phyloP scores from a whole-genome alignment of 2,113 vertebrate species.

The Elanoides forficatus region DNA sequence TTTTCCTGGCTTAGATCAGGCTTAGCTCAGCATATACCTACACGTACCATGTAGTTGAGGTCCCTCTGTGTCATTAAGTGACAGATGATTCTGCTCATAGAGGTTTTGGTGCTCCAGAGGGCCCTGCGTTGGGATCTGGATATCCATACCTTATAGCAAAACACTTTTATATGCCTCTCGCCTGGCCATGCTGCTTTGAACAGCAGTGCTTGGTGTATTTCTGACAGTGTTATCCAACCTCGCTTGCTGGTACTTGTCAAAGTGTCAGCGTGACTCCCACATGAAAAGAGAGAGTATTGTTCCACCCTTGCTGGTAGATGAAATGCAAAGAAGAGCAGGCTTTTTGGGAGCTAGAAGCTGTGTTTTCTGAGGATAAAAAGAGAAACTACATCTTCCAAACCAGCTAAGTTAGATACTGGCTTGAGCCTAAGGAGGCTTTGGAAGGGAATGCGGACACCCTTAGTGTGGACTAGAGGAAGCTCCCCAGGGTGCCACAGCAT shows the following conservation, averaged over 20 bases:
- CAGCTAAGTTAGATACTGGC: neutral
- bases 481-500: neutral
- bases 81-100: neutral
- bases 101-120: neutral
- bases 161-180: rapidly evolving
- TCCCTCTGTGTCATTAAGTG: neutral
- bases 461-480: neutral
- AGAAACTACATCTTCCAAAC: neutral
- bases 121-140: neutral
- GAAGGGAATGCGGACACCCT: neutral
- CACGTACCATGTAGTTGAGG: rapidly evolving
- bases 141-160: neutral
- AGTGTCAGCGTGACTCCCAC: neutral
- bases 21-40: too few species aligned
- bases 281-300: neutral
- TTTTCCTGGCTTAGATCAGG: neutral
- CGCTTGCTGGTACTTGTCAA: neutral
- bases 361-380: neutral
- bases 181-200: neutral
- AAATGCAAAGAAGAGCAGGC: neutral
- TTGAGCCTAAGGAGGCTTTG: neutral
- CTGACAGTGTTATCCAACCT: neutral
- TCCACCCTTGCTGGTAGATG: neutral
- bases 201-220: rapidly evolving
- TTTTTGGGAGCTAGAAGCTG: neutral